Percentiles rank a stretch among this genome's conserved stretches.
phyloP scores from a whole-genome alignment of 2,888 invertebrate genomes.

The Drosophila suboccidentalis region DNA sequence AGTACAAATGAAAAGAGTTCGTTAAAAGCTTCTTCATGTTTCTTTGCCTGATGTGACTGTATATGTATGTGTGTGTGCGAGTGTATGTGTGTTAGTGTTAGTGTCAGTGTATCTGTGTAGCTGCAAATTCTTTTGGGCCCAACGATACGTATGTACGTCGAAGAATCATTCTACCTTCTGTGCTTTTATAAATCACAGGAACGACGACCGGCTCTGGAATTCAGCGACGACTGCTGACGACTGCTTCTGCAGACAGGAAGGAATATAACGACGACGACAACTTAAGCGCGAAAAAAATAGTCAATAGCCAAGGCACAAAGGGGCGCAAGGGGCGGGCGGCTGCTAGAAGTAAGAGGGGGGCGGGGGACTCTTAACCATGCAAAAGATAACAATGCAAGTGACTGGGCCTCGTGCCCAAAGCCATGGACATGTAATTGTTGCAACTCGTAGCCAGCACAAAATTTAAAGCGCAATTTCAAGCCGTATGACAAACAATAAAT shows the following conservation, averaged over 20 bases:
- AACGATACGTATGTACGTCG: conserved; percentile 42
- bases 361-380: conserved; percentile 58
- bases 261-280: conserved; percentile 79
- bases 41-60: conserved; percentile 52
- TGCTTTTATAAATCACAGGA: conserved; percentile 80
- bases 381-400: conserved; percentile 82
- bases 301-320: conserved; percentile 60
- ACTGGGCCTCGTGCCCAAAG: conserved; percentile 47
- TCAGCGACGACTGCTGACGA: conserved; percentile 71
- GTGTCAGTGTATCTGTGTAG: conserved; percentile 38
- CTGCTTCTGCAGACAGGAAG: conserved; percentile 78
- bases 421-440: conserved; percentile 76
- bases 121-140: conserved; percentile 75
- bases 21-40: conserved; percentile 82
- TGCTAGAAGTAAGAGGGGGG: background rate
- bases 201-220: conserved; percentile 76
- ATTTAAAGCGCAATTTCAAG: conserved; percentile 80
- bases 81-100: conserved; percentile 8
- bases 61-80: conserved; percentile 5
- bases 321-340: background rate
- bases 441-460: conserved; percentile 69
- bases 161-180: conserved; percentile 70
- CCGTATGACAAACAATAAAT: conserved; percentile 81
- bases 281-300: conserved; percentile 79
- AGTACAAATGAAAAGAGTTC: conserved; percentile 81